Conservation (phyloP, 2,113 vertebrate species). For the Pterocles orientalis region DNA sequence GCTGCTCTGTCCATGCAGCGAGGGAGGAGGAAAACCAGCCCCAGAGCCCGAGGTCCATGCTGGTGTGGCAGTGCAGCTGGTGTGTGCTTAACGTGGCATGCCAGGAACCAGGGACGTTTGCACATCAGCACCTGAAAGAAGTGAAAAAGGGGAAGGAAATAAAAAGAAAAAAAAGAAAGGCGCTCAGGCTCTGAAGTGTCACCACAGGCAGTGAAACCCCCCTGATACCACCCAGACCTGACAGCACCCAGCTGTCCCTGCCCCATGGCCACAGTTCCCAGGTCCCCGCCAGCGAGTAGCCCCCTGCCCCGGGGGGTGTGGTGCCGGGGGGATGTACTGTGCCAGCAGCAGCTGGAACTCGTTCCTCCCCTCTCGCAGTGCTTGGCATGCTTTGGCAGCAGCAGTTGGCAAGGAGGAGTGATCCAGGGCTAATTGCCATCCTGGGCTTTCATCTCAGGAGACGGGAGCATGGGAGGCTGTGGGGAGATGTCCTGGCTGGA, state of each 20-base stretch:
- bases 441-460: not conserved
- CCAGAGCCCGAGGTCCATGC: not conserved
- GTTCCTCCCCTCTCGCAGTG: accelerated
- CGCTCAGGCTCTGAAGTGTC: not conserved
- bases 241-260: not conserved
- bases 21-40: not conserved
- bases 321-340: accelerated
- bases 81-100: accelerated
- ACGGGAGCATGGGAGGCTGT: accelerated
- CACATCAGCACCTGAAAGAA: not conserved
- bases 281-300: accelerated
- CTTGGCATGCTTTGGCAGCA: accelerated
- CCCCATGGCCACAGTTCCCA: accelerated
- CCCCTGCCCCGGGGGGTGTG: not conserved
- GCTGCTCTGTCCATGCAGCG: accelerated
- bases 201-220: not conserved
- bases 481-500: not conserved
- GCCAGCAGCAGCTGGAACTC: not conserved
- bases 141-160: not conserved
- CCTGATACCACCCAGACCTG: not conserved
- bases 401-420: not conserved
- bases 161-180: not conserved
- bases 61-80: accelerated
- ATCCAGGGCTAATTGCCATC: not conserved
- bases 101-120: not conserved